Evolutionary conservation across 1,140 invertebrate genomes (phyloP).

Genomic region (Polyergus mexicanus): DNA sequence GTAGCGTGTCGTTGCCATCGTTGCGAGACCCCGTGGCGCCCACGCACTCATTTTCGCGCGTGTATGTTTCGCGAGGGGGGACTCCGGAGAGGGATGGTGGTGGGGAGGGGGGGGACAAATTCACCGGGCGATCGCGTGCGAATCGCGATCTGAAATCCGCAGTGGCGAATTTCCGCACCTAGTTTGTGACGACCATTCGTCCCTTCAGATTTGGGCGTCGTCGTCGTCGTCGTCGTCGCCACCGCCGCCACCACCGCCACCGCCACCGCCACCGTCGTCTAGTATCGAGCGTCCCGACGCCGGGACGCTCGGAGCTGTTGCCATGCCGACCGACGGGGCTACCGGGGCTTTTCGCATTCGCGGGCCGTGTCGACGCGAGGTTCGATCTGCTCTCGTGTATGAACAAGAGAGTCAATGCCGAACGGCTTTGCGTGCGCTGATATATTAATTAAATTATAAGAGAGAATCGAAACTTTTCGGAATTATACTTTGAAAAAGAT

Average conservation of each 20-base stretch:
- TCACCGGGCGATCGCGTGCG: constrained; percentile 45
- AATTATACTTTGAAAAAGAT: background rate
- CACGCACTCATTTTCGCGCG: background rate
- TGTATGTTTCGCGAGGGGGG: background rate
- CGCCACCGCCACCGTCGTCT: constrained; percentile 77
- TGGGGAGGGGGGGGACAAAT: constrained; percentile 24
- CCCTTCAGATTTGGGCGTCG: constrained; percentile 83
- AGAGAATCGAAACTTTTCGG: background rate
- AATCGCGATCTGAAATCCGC: constrained; percentile 54
- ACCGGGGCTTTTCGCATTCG: constrained; percentile 82
- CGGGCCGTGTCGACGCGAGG: constrained; percentile 58
- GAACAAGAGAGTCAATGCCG: constrained; percentile 59
- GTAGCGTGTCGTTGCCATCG: constrained; percentile 52
- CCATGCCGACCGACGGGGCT: constrained; percentile 85
- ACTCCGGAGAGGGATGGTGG: too few species aligned
- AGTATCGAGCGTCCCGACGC: constrained; percentile 86
- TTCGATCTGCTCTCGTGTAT: constrained; percentile 60
- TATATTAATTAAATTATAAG: background rate
- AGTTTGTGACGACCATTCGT: constrained; percentile 43
- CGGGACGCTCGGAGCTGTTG: constrained; percentile 85
- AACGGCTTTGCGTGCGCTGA: too few species aligned
- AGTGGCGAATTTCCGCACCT: constrained; percentile 32
- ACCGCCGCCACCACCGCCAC: constrained; percentile 40
- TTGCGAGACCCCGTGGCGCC: constrained; percentile 46
- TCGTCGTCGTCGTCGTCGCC: constrained; percentile 32